Base-by-base conservation (phyloP, 2,797 vertebrate genomes). In the Oophaga sylvatica region DNA sequence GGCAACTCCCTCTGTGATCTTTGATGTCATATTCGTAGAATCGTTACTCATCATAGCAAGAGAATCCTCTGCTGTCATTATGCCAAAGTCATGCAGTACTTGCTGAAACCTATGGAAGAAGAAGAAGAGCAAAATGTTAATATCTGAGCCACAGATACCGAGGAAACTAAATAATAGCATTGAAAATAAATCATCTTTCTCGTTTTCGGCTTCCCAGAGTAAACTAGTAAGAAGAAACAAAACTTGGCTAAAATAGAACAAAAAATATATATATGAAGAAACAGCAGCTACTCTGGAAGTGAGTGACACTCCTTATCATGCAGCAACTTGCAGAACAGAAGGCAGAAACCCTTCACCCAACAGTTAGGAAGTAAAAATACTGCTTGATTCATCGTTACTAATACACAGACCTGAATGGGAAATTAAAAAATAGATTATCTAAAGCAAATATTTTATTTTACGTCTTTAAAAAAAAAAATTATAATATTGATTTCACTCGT, bases 51-150 rank as follows among this genome's bases (percentile, higher is more conserved):
- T 99, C 92, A 95, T 95, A 91, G 96, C 94, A 89, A 95, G 90
- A 71, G 98, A 96, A 92, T 99, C 98, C 95, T 99, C 98, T 92
- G 98, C 98, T 22, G 98, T 99, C 98, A 99, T 99, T 95, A 94
- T 97, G 97, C 95, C 94, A 95, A 93, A 96, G 96, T 95, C 96
- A 97, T 97, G 95, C 96, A 97, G 96, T 95, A 94, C 91, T 90
- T 94, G 94, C 67, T 92, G 92, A 92, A 92, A 92, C 94, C 97
- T 98, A 90, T 26, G 20, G 11, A 92, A 76, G 41, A 84, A 76
- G 41, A 84, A 80, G 87, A 76, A 75, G 77, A 84, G 26, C 45
- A 67, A 26, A 79, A 20, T 11, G 48, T 73, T 80, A 84, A 81
- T 26, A 78, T 15, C 45, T 80, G 79, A 7, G 6, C 48, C 35